These are phyloP conservation scores for Andrena hattorfiana DNA, from an alignment of 2,888 invertebrate genomes.

Conservation along the genomic window DNA sequence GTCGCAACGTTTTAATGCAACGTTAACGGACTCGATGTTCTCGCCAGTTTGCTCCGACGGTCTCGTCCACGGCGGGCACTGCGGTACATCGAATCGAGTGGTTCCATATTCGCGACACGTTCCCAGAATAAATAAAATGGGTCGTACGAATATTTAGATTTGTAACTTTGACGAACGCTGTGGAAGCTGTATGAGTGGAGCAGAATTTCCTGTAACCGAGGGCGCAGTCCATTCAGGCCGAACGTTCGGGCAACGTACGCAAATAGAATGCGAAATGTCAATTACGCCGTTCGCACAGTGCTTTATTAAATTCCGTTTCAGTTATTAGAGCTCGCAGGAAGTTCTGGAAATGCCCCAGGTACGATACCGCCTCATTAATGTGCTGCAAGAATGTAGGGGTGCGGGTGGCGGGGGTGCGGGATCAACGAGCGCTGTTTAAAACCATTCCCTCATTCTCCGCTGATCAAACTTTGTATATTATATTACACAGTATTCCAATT, in stretches of 20 bases:
- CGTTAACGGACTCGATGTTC: background rate
- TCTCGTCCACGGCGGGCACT: too few relatives aligned
- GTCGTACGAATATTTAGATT: slow-evolving; percentile 7
- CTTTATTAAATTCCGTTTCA: slow-evolving; percentile 60
- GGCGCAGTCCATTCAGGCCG: slow-evolving; percentile 40
- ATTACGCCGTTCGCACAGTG: slow-evolving; percentile 48
- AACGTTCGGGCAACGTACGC: slow-evolving; percentile 57
- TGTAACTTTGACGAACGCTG: slow-evolving; percentile 14
- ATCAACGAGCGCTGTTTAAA: slow-evolving; percentile 46
- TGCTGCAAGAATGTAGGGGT: slow-evolving; percentile 20
- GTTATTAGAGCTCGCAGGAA: slow-evolving; percentile 56
- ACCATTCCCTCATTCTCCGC: slow-evolving; percentile 37
- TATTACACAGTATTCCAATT: slow-evolving; percentile 21
- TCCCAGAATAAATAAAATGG: background rate
- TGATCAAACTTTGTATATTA: slow-evolving; percentile 43
- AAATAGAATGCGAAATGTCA: slow-evolving; percentile 74
- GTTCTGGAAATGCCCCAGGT: slow-evolving; percentile 46
- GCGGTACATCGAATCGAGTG: too few relatives aligned
- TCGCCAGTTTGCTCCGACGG: too few relatives aligned
- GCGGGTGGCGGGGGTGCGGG: background rate
- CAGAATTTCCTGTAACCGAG: slow-evolving; percentile 34
- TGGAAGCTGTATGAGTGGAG: background rate
- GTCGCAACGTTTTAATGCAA: background rate
- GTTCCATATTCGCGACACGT: too few relatives aligned
- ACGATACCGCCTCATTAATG: slow-evolving; percentile 55